These are phyloP conservation scores for Cephalopterus ornatus DNA, from an alignment of 2,113 vertebrate genomes.

Conservation along the genomic window DNA sequence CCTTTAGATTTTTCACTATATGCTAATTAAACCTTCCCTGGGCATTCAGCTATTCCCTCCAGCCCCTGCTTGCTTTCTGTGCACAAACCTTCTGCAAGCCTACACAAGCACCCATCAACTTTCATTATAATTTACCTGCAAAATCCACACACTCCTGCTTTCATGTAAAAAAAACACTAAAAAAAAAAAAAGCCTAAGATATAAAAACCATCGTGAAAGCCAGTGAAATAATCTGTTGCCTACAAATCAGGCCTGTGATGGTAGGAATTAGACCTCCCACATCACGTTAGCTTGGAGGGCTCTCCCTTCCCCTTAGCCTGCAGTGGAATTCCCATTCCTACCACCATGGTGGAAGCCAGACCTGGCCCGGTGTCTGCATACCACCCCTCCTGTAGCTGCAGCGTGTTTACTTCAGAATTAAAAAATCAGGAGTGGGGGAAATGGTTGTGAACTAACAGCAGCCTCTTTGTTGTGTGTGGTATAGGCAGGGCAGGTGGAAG, in stretches of 20 bases:
- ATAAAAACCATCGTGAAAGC: constrained; percentile 27
- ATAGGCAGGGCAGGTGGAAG: background rate
- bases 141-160: constrained; percentile 51
- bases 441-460: background rate
- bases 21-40: constrained; percentile 67
- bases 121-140: constrained; percentile 62
- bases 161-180: constrained; percentile 34
- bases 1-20: constrained; percentile 58
- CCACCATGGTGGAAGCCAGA: constrained; percentile 16
- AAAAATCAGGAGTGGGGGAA: background rate
- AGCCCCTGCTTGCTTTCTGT: constrained; percentile 62
- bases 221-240: constrained; percentile 49
- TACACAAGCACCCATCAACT: constrained; percentile 56
- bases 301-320: constrained; percentile 55
- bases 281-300: constrained; percentile 57
- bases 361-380: constrained; percentile 17
- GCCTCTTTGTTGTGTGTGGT: background rate
- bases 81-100: constrained; percentile 52
- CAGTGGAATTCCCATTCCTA: constrained; percentile 42
- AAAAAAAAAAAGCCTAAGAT: background rate
- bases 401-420: background rate
- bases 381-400: background rate
- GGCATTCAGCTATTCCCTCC: constrained; percentile 65
- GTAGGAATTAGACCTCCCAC: constrained; percentile 68
- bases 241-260: constrained; percentile 48